Percentiles rank a stretch among this genome's conserved stretches.
These are phyloP conservation scores for Platichthys flesus DNA, from an alignment of 2,113 vertebrate genomes.

Conservation along the genomic window DNA sequence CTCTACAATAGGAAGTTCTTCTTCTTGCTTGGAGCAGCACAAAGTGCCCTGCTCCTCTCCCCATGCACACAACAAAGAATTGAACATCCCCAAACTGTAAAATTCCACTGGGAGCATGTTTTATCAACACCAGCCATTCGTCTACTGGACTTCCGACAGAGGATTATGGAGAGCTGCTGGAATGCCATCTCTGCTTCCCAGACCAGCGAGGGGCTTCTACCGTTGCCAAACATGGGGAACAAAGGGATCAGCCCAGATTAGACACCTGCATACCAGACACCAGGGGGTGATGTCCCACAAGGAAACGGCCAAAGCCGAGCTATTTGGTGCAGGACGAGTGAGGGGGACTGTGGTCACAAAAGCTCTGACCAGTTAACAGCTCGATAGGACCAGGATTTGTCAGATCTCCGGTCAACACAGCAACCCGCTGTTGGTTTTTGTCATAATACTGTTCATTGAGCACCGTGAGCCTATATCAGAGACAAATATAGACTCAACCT, in stretches of 20 bases:
- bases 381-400: constrained; percentile 47
- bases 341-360: constrained; percentile 21
- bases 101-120: constrained; percentile 74
- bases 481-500: constrained; percentile 76
- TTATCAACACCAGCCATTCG: constrained; percentile 76
- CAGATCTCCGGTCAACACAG: constrained; percentile 51
- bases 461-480: constrained; percentile 54
- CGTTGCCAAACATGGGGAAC: constrained; percentile 78
- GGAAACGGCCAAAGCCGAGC: constrained; percentile 20
- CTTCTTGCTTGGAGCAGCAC: constrained; percentile 28
- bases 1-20: background rate
- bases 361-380: constrained; percentile 39
- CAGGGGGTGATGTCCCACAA: constrained; percentile 77
- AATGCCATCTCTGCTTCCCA: constrained; percentile 79
- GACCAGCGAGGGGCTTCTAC: constrained; percentile 66
- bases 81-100: constrained; percentile 68
- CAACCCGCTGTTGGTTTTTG: constrained; percentile 38
- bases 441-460: constrained; percentile 51
- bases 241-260: constrained; percentile 78
- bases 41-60: background rate
- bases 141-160: constrained; percentile 79
- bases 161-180: constrained; percentile 77
- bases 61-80: constrained; percentile 58
- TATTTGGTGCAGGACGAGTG: constrained; percentile 19
- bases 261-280: constrained; percentile 80